Evolutionary conservation across 2,888 invertebrate genomes (phyloP).

Genomic region (Crossocerus cetratus): DNA sequence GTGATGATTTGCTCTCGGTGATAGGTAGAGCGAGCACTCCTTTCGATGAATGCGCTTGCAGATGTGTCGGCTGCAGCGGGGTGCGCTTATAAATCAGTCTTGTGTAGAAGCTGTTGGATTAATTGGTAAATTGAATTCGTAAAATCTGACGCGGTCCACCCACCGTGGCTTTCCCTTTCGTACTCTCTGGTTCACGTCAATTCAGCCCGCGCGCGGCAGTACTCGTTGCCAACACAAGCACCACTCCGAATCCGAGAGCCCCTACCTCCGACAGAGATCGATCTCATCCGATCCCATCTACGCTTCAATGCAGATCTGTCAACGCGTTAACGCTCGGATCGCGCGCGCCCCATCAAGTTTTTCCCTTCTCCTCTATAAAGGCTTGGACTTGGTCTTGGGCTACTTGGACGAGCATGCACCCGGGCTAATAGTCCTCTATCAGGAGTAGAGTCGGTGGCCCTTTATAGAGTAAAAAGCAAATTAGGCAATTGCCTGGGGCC

Average conservation of each 20-base stretch:
- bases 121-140: conserved; percentile 38
- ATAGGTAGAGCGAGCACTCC: background rate
- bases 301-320: no score
- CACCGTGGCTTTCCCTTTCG: background rate
- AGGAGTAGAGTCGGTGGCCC: no score
- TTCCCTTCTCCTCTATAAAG: no score
- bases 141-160: conserved; percentile 13
- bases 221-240: background rate
- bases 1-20: background rate
- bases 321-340: no score
- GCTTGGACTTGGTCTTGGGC: no score
- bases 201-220: background rate
- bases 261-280: no score
- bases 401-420: no score
- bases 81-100: conserved; percentile 37
- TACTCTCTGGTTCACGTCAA: background rate
- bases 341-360: no score
- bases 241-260: background rate
- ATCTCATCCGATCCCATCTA: no score
- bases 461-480: no score
- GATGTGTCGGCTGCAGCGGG: conserved; percentile 27
- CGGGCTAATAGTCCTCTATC: no score
- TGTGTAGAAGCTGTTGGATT: conserved; percentile 19
- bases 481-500: no score
- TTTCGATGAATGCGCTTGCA: background rate